A percentile compares a stretch with the other conserved stretches of the same genome.
Conservation (phyloP, 2,888 invertebrate species). For the Callyntrura guangdongensis region DNA sequence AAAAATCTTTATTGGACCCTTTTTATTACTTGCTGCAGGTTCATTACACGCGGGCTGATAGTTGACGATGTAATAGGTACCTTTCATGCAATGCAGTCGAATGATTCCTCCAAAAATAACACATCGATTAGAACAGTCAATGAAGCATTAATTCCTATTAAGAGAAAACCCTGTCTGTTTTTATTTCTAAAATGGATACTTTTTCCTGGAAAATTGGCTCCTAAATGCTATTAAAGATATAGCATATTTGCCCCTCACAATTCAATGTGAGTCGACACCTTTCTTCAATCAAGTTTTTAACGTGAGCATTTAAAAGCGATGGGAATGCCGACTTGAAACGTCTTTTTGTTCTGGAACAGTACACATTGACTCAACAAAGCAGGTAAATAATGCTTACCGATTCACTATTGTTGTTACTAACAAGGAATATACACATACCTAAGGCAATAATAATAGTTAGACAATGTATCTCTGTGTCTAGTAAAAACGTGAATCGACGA, state of each 20-base stretch:
- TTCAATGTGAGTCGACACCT: constrained; percentile 55
- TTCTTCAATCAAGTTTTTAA: constrained; percentile 49
- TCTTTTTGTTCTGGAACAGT: not conserved
- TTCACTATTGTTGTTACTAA: constrained; percentile 12
- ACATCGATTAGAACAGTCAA: constrained; percentile 61
- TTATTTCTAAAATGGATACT: constrained; percentile 59
- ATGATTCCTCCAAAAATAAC: constrained; percentile 41
- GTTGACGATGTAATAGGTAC: not conserved
- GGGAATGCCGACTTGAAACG: constrained; percentile 44
- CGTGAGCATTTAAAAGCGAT: not conserved
- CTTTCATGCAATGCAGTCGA: not conserved
- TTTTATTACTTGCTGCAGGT: constrained; percentile 22
- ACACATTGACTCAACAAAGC: not conserved
- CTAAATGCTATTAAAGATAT: constrained; percentile 62
- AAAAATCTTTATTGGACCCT: constrained; percentile 61
- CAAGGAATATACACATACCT: constrained; percentile 11
- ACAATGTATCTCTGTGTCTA: constrained; percentile 50
- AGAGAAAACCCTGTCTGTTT: constrained; percentile 46
- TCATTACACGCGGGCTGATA: not conserved
- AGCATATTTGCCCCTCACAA: constrained; percentile 36
- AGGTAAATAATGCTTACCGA: constrained; percentile 14
- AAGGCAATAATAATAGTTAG: too few relatives aligned
- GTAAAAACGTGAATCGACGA: constrained; percentile 50
- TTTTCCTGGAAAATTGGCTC: constrained; percentile 71
- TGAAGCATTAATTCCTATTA: constrained; percentile 55